Conservation (phyloP, 2,797 vertebrate genomes). For the Myotis findleyi region DNA sequence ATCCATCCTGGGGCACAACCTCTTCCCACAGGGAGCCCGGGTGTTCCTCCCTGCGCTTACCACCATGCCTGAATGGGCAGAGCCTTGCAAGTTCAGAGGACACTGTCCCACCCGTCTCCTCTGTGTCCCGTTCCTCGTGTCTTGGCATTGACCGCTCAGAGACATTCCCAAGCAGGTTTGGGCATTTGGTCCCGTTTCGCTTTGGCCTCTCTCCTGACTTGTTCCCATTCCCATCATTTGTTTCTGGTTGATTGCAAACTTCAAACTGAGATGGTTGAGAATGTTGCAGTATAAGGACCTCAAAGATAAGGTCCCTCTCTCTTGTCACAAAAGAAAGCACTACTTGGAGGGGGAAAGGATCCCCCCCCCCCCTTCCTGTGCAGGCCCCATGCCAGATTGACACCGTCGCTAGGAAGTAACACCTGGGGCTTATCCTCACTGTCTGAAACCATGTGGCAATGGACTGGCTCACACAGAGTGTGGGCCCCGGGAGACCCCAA, state of each 20-base stretch:
- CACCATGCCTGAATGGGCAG: too few species aligned
- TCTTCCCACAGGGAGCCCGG: neutral
- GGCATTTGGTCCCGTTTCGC: neutral
- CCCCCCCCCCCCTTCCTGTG: neutral
- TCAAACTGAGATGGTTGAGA: neutral
- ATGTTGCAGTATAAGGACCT: neutral
- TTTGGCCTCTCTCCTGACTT: neutral
- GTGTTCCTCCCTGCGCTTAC: neutral
- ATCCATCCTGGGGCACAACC: neutral
- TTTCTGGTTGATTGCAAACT: neutral
- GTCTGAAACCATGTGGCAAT: neutral
- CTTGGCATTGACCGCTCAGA: neutral
- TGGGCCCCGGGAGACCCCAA: neutral
- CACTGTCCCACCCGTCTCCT: neutral
- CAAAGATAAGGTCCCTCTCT: neutral
- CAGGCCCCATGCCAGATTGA: neutral
- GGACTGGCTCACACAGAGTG: neutral
- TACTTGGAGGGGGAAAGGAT: neutral
- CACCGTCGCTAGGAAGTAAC: neutral
- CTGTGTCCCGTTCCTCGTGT: neutral
- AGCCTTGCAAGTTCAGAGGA: neutral
- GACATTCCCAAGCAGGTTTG: neutral
- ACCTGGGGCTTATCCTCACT: neutral
- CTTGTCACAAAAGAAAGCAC: neutral
- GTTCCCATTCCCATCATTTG: neutral